These are phyloP conservation scores for Trypoxylus dichotomus DNA, from an alignment of 1,140 invertebrate genomes.

Conservation along the genomic window DNA sequence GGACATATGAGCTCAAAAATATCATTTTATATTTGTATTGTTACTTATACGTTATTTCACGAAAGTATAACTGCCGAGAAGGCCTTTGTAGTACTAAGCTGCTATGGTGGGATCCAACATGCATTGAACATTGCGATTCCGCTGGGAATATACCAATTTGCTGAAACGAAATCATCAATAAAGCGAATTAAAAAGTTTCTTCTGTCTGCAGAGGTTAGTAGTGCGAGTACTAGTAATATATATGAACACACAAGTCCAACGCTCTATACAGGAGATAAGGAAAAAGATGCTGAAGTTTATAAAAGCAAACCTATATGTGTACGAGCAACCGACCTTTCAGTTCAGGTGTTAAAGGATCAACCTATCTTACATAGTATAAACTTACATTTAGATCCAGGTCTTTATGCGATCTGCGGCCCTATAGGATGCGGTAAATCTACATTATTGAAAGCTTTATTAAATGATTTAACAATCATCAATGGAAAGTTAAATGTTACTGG, in stretches of 20 bases:
- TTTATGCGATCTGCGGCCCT: constrained; percentile 73
- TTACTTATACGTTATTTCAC: constrained; percentile 69
- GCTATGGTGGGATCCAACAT: constrained; percentile 71
- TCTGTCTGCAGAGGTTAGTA: constrained; percentile 58
- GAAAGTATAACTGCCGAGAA: constrained; percentile 72
- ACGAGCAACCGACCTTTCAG: neutral
- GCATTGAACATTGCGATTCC: constrained; percentile 75
- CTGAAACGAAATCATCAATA: constrained; percentile 60
- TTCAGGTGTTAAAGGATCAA: constrained; percentile 1
- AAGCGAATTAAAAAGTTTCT: constrained; percentile 67
- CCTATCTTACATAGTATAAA: constrained; percentile 61
- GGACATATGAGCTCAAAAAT: constrained; percentile 25
- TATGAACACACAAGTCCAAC: constrained; percentile 31
- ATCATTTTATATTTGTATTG: constrained; percentile 56
- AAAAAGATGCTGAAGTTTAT: neutral
- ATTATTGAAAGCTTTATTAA: constrained; percentile 69
- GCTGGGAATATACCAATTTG: constrained; percentile 62
- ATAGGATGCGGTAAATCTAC: constrained; percentile 85
- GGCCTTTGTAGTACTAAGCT: constrained; percentile 73
- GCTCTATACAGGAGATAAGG: constrained; percentile 26
- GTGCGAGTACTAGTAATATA: neutral
- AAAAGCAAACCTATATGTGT: neutral
- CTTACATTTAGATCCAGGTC: constrained; percentile 60
- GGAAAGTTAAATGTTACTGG: constrained; percentile 68
- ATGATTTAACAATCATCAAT: constrained; percentile 66